Conservation (phyloP, 2,113 vertebrate genomes). For the Strigops habroptila region DNA sequence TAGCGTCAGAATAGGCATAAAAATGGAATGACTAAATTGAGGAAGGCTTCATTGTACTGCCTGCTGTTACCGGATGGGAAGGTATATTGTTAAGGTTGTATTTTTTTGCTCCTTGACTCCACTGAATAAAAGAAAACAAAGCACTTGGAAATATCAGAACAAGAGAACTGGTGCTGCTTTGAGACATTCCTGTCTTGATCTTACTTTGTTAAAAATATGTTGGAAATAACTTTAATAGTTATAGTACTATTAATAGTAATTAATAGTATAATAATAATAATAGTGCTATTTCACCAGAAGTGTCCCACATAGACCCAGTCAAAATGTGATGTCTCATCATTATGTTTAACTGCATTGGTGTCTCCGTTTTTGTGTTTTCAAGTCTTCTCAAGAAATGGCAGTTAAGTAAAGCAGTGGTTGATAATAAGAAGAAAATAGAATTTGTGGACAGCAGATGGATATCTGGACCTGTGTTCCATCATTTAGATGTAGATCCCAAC, state of each 20-base stretch:
- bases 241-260: not conserved
- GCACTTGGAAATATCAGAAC: not conserved
- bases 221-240: not conserved
- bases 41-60: not conserved
- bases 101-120: not conserved
- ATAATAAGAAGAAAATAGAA: slow-evolving; percentile 9
- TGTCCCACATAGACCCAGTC: not conserved
- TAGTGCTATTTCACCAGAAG: not conserved
- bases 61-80: not conserved
- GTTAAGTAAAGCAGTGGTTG: not conserved
- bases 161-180: not conserved
- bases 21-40: not conserved
- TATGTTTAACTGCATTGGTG: not conserved
- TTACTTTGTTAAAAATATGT: not conserved
- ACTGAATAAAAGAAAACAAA: not conserved
- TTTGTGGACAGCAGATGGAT: not conserved
- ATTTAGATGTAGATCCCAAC: not conserved
- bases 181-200: not conserved
- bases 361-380: slow-evolving; percentile 15
- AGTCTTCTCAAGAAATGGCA: slow-evolving; percentile 42
- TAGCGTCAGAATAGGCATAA: not conserved
- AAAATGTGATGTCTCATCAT: not conserved
- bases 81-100: not conserved
- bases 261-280: not conserved
- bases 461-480: not conserved